These are phyloP conservation scores for Lerista edwardsae DNA, from an alignment of 2,797 vertebrate species.

Conservation along the genomic window DNA sequence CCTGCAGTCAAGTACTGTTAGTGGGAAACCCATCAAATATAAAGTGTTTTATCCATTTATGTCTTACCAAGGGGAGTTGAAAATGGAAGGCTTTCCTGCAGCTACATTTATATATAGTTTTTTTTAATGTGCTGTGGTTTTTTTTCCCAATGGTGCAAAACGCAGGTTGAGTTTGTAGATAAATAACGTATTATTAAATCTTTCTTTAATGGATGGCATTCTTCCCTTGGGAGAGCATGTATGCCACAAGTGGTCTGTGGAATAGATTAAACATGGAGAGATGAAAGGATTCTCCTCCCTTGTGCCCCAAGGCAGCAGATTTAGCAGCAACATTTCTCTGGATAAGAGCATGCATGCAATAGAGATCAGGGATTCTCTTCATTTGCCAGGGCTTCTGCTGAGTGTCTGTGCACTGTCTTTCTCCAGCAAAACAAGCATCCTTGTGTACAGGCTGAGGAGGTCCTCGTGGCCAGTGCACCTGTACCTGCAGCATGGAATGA, in stretches of 20 bases:
- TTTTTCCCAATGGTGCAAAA: background rate
- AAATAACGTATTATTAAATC: background rate
- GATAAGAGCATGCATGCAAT: background rate
- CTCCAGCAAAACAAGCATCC: background rate
- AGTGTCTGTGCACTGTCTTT: background rate
- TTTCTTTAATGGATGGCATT: background rate
- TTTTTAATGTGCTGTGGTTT: background rate
- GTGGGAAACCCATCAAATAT: constrained; percentile 52
- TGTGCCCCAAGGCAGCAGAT: background rate
- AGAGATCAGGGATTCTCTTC: background rate
- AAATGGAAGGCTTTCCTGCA: background rate
- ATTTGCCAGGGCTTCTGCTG: background rate
- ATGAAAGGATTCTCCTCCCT: background rate
- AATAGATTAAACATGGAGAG: background rate
- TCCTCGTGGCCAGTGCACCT: background rate
- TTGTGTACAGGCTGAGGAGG: no score
- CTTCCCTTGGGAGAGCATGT: background rate
- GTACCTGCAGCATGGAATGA: background rate
- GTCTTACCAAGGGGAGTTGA: constrained; percentile 16
- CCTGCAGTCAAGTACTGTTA: constrained; percentile 47
- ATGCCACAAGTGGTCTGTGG: background rate
- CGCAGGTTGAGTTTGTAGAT: background rate
- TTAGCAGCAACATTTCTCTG: background rate
- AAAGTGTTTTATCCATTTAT: constrained; percentile 53
- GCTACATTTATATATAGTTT: background rate